A percentile compares a stretch with the other conserved stretches of the same genome.
These are phyloP conservation scores for Myotis myotis DNA, from an alignment of 2,797 vertebrate genomes.

Conservation along the genomic window DNA sequence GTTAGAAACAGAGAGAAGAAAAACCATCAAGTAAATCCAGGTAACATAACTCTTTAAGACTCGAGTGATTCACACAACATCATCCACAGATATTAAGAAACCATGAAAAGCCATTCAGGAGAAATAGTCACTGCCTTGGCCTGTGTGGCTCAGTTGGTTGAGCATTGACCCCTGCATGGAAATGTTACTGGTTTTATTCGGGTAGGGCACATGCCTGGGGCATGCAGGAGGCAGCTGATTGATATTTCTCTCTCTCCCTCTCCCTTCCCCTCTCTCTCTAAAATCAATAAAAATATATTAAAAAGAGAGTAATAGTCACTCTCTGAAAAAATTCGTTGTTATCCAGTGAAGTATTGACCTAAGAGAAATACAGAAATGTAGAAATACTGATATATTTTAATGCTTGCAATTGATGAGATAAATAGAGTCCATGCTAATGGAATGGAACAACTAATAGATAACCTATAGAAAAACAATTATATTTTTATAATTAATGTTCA, in stretches of 20 bases:
- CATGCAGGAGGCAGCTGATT: too few relatives aligned
- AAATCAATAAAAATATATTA: too few relatives aligned
- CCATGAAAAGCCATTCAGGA: background rate
- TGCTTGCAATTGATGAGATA: background rate
- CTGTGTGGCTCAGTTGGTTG: too few relatives aligned
- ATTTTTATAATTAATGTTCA: background rate
- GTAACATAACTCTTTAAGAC: background rate
- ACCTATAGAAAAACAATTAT: background rate
- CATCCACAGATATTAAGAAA: background rate
- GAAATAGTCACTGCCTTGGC: background rate
- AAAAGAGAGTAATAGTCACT: background rate
- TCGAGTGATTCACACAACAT: background rate
- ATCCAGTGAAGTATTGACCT: background rate
- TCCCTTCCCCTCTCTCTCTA: too few relatives aligned
- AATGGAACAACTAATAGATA: background rate
- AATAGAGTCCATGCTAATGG: background rate
- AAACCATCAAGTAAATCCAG: background rate
- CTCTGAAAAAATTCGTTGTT: constrained; percentile 7
- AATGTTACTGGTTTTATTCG: too few relatives aligned
- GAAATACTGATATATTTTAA: constrained; percentile 21
- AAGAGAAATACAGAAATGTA: constrained; percentile 26
- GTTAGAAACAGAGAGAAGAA: background rate
- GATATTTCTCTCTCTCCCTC: too few relatives aligned
- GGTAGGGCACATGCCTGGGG: too few relatives aligned
- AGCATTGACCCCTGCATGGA: too few relatives aligned